Evolutionary conservation across 2,888 invertebrate genomes (phyloP), one percentile per base, ranked within the genome.

Genomic region (Onthophagus sagittarius): DNA sequence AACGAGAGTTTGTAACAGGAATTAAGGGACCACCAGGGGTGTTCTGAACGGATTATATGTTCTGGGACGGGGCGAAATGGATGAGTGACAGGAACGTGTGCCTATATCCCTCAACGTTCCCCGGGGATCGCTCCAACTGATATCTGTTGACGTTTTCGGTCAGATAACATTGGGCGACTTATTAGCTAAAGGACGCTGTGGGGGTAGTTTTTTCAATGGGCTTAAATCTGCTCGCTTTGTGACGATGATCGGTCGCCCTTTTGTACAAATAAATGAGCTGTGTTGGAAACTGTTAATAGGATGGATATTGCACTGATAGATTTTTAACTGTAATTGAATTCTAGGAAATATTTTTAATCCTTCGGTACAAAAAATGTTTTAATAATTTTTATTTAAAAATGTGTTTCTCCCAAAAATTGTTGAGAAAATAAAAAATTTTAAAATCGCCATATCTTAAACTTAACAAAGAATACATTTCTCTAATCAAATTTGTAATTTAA

Each of bases 71-170:
- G 39, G 39, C 39, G 39, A 11, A 53, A 53, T 53, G 39, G 39
- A 53, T 53, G 39, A 53, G 39, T 53, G 39, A 53, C 39, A 53
- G 39, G 39, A 53, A 53, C 39, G 39, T 53, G 39, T 53, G 39
- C 39, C 39, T 53, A 11, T 53, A 53, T 53, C 39, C 39, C 39
- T 53, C 11, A 53, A 53, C 39, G 39, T 53, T 53, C 39, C 39
- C 39, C 39, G 4, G 39, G 11, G 39, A 53, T 11, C 39, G 39
- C 39, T 53, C 39, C 39, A 11, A 7, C 39, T 74, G 74, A 74
- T 72, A 70, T 72, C 72, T 72, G 74, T 70, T 70, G 72, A 72
- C 72, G 74, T 72, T 74, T 74, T 53, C 13, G 63, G 65, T 53
- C 62, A 73, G 73, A 73, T 73, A 73, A 73, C 70, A 72, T 72